These are phyloP conservation scores for Hermatobates lingyangjiaoensis DNA, from an alignment of 1,140 invertebrate species.

Conservation along the genomic window DNA sequence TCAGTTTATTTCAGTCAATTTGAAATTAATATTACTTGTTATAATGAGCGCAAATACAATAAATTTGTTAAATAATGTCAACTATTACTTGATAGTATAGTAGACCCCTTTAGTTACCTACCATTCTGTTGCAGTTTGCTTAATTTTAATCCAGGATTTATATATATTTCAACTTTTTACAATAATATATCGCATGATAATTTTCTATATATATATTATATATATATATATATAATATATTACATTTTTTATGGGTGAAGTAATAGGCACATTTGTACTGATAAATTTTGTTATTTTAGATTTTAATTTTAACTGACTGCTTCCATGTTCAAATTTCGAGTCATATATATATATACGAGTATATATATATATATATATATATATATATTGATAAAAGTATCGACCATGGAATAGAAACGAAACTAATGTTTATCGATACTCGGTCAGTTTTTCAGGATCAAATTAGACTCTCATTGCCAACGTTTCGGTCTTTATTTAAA, in stretches of 20 bases:
- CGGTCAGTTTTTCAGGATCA: neutral
- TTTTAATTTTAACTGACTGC: neutral
- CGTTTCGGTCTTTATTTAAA: neutral
- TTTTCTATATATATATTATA: neutral
- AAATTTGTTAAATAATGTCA: too few relatives aligned
- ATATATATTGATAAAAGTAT: neutral
- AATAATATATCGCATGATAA: neutral
- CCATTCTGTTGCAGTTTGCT: too few relatives aligned
- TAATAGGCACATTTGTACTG: neutral
- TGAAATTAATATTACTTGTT: too few relatives aligned
- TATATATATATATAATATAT: neutral
- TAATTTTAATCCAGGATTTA: too few relatives aligned
- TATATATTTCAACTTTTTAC: neutral
- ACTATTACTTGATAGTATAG: too few relatives aligned
- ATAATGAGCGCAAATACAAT: too few relatives aligned
- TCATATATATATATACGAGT: neutral
- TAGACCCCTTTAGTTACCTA: too few relatives aligned
- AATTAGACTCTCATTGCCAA: neutral
- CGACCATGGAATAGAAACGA: neutral
- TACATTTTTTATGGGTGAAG: neutral
- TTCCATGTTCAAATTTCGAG: neutral
- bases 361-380: neutral
- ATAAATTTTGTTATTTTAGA: neutral
- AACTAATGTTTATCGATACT: neutral
- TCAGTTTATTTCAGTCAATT: too few relatives aligned